phyloP scores from a whole-genome alignment of 2,113 vertebrate species.

The Platichthys flesus region DNA sequence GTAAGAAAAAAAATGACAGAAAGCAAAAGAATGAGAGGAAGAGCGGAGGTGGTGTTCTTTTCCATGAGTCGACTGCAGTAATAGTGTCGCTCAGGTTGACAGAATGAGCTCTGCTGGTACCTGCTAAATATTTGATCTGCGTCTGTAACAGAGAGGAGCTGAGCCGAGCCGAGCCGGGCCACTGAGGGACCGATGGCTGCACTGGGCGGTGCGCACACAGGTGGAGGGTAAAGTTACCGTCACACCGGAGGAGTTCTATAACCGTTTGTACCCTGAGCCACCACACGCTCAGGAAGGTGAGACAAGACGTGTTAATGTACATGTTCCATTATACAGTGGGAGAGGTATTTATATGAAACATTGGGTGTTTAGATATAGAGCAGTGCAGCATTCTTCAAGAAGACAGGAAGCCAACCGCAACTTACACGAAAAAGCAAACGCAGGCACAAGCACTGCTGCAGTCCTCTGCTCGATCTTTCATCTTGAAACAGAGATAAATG shows the following conservation, averaged over 20 bases:
- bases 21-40: slow-evolving; percentile 16
- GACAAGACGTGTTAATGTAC: not conserved
- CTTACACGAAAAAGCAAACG: too few relatives aligned
- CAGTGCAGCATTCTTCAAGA: too few relatives aligned
- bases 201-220: slow-evolving; percentile 2
- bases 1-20: slow-evolving; percentile 10
- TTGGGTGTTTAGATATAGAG: too few relatives aligned
- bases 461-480: too few relatives aligned
- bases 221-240: slow-evolving; percentile 58
- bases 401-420: too few relatives aligned
- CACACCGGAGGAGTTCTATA: slow-evolving; percentile 44
- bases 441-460: too few relatives aligned
- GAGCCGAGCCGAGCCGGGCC: not conserved
- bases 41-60: slow-evolving; percentile 46
- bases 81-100: slow-evolving; percentile 41
- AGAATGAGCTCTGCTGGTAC: slow-evolving; percentile 59
- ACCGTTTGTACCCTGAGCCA: slow-evolving; percentile 12
- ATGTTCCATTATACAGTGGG: not conserved
- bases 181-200: slow-evolving; percentile 7
- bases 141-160: slow-evolving; percentile 55
- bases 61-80: slow-evolving; percentile 42
- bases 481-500: too few relatives aligned
- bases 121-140: slow-evolving; percentile 78
- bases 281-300: slow-evolving; percentile 8
- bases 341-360: too few relatives aligned